Conservation (phyloP, 2,113 vertebrate species). For the Pao palembangensis region DNA sequence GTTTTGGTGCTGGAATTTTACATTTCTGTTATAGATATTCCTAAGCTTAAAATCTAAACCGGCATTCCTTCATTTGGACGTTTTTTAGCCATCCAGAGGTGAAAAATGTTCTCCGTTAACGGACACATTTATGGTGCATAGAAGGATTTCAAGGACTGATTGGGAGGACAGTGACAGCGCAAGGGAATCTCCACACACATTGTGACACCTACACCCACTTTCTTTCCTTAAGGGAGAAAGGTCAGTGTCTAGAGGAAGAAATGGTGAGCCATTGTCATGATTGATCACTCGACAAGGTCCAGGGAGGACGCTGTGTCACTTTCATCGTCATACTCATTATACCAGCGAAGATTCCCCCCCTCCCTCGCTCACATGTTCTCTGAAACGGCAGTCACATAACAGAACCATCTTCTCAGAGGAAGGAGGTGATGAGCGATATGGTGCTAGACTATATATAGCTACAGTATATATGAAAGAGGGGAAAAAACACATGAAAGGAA, state of each 20-base stretch:
- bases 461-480: not conserved
- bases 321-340: slow-evolving; percentile 76
- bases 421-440: slow-evolving; percentile 19
- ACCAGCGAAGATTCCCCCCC: slow-evolving; percentile 47
- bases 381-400: slow-evolving; percentile 39
- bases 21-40: slow-evolving; percentile 24
- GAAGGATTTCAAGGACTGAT: slow-evolving; percentile 49
- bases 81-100: slow-evolving; percentile 15
- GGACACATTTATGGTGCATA: slow-evolving; percentile 39
- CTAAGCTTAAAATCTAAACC: slow-evolving; percentile 9
- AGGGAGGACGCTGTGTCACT: slow-evolving; percentile 69
- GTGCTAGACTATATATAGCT: slow-evolving; percentile 5
- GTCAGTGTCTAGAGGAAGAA: slow-evolving; percentile 68
- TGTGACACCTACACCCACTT: slow-evolving; percentile 26
- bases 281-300: slow-evolving; percentile 70
- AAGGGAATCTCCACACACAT: slow-evolving; percentile 19
- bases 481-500: slow-evolving; percentile 13
- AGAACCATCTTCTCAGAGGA: too few species aligned
- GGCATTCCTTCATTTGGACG: slow-evolving; percentile 1
- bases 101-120: slow-evolving; percentile 22
- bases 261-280: slow-evolving; percentile 72
- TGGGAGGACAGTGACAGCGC: slow-evolving; percentile 47
- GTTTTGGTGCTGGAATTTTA: slow-evolving; percentile 34
- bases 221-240: slow-evolving; percentile 65
- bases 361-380: slow-evolving; percentile 45